These are phyloP conservation scores for Orius insidiosus DNA, from an alignment of 1,140 invertebrate species.

Conservation along the genomic window DNA sequence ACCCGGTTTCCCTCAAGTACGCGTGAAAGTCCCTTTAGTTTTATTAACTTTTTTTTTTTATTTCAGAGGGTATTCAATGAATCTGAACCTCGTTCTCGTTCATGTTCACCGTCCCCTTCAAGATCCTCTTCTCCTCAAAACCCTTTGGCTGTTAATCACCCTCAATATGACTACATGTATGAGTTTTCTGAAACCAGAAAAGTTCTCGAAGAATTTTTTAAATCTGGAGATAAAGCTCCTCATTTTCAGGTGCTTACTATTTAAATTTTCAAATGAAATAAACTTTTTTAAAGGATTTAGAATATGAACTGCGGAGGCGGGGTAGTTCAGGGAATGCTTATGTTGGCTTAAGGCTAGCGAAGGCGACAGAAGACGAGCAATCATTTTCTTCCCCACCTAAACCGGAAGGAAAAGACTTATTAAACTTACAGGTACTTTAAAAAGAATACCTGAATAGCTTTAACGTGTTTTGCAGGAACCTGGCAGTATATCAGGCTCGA, in stretches of 20 bases:
- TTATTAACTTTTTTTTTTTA: too few relatives aligned
- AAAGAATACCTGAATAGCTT: neutral
- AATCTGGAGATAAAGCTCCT: conserved; percentile 40
- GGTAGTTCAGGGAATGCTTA: conserved; percentile 47
- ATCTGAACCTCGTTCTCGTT: conserved; percentile 23
- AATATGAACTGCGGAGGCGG: conserved; percentile 58
- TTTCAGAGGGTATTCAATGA: conserved; percentile 22
- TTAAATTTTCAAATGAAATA: too few relatives aligned
- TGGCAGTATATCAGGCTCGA: conserved; percentile 15
- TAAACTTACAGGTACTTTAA: conserved; percentile 18
- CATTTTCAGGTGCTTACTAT: conserved; percentile 23
- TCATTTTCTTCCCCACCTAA: conserved; percentile 13
- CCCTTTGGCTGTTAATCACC: conserved; percentile 7
- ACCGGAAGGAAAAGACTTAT: conserved; percentile 16
- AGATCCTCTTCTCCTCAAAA: conserved; percentile 24
- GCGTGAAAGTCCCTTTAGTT: too few relatives aligned
- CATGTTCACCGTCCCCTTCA: conserved; percentile 21
- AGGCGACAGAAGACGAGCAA: conserved; percentile 27
- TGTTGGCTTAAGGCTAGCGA: conserved; percentile 58
- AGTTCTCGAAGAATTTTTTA: conserved; percentile 81
- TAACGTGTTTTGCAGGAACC: conserved; percentile 13
- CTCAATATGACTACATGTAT: conserved; percentile 65
- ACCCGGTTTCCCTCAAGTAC: conserved; percentile 48
- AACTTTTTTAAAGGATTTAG: conserved; percentile 41
- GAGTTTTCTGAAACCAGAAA: conserved; percentile 81